Evolutionary conservation across 37 sponge, comb jelly and placozoan species (phyloP).

Genomic region (Agelas oroides): DNA sequence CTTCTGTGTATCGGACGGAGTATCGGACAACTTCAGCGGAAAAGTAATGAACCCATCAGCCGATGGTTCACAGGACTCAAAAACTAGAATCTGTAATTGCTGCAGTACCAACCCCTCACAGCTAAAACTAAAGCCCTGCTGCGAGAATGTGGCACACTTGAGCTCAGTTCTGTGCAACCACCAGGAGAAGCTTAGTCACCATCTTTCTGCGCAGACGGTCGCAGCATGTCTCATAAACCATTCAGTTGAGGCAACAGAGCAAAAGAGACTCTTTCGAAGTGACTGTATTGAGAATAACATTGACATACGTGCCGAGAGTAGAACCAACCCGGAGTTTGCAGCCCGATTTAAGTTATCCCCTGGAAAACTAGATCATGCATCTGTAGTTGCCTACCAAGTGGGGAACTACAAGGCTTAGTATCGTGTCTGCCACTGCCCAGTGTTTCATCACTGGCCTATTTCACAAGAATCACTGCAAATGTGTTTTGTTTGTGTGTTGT

Average conservation of each 20-base stretch:
- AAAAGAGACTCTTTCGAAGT: slow-evolving; percentile 49
- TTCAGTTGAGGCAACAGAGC: slow-evolving; percentile 59
- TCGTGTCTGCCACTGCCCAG: too few relatives aligned
- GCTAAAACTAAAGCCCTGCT: slow-evolving; percentile 32
- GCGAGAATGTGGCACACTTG: slow-evolving; percentile 33
- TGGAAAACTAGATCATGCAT: slow-evolving; percentile 91
- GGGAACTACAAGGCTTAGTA: slow-evolving; percentile 23
- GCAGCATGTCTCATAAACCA: slow-evolving; percentile 70
- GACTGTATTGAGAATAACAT: slow-evolving; percentile 20
- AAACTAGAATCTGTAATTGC: too few relatives aligned
- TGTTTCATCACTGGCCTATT: slow-evolving; percentile 18
- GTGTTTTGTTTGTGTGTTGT: not conserved
- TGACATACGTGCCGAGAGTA: not conserved
- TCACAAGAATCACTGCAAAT: slow-evolving; percentile 8
- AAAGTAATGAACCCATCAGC: slow-evolving; percentile 35
- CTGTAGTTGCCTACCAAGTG: slow-evolving; percentile 79
- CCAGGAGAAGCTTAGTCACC: slow-evolving; percentile 18
- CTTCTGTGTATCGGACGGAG: slow-evolving; percentile 75
- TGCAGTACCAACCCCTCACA: too few relatives aligned
- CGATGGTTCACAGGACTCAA: not conserved
- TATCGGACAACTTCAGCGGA: slow-evolving; percentile 82
- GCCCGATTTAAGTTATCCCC: slow-evolving; percentile 17
- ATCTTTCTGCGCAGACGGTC: slow-evolving; percentile 83
- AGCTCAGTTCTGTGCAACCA: slow-evolving; percentile 45
- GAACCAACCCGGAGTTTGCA: slow-evolving; percentile 70